Percentiles rank a stretch among this genome's conserved stretches.
These are phyloP conservation scores for Eidolon helvum DNA, from an alignment of 2,113 vertebrate genomes.

Conservation along the genomic window DNA sequence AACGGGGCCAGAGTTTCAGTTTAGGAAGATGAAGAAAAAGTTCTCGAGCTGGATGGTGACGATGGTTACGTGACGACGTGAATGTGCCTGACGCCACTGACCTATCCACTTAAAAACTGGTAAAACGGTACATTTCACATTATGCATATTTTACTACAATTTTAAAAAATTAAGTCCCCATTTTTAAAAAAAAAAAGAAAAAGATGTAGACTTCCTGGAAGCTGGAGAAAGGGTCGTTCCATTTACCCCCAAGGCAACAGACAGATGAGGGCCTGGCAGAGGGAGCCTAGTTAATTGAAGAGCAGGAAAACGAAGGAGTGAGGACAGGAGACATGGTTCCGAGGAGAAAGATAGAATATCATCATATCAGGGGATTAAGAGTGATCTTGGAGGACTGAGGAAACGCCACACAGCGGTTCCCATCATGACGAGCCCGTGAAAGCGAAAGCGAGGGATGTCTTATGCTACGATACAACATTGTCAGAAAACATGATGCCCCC, in stretches of 20 bases:
- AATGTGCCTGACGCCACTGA: neutral
- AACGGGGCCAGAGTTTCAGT: neutral
- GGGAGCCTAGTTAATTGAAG: neutral
- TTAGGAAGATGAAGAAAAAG: neutral
- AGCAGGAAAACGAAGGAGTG: neutral
- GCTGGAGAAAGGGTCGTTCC: neutral
- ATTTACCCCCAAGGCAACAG: neutral
- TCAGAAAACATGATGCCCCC: neutral
- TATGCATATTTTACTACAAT: neutral
- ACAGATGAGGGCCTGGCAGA: neutral
- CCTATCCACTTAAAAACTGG: neutral
- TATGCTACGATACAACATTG: neutral
- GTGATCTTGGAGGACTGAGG: neutral
- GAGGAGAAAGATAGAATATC: neutral
- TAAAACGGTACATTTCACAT: too few species aligned
- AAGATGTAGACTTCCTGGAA: neutral
- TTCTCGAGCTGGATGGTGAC: neutral
- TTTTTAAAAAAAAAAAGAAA: neutral
- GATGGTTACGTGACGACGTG: neutral
- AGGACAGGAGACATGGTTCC: neutral
- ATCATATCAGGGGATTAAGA: neutral
- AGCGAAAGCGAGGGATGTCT: neutral
- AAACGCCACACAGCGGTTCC: too few species aligned
- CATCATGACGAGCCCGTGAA: neutral
- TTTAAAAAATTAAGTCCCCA: neutral